Conservation (phyloP, 2,888 invertebrate species). For the Arctia plantaginis region DNA sequence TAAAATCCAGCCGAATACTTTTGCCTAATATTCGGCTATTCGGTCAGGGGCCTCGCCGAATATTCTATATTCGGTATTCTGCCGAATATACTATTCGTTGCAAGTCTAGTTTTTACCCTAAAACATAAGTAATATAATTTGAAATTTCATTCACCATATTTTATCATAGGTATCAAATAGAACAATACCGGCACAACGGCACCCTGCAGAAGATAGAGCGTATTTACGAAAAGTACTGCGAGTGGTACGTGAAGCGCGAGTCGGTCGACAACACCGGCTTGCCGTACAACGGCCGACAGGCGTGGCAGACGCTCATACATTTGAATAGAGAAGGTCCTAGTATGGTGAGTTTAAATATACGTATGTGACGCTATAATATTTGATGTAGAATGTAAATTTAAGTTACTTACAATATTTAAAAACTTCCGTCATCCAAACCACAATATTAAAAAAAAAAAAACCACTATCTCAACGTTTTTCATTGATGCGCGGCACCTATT, state of each 20-base stretch:
- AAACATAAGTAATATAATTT: background rate
- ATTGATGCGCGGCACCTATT: too few relatives aligned
- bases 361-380: background rate
- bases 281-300: constrained; percentile 88
- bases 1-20: too few relatives aligned
- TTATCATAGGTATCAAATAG: constrained; percentile 86
- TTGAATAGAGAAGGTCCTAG: constrained; percentile 85
- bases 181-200: constrained; percentile 89
- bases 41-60: too few relatives aligned
- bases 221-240: constrained; percentile 88
- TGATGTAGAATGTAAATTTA: too few relatives aligned
- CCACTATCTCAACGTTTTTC: too few relatives aligned
- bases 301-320: constrained; percentile 90
- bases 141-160: background rate
- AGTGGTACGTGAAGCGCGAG: constrained; percentile 86
- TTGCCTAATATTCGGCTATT: too few relatives aligned
- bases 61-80: too few relatives aligned
- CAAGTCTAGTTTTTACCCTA: too few relatives aligned
- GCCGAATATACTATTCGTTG: too few relatives aligned
- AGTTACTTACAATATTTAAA: too few relatives aligned
- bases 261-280: constrained; percentile 61
- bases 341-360: constrained; percentile 52
- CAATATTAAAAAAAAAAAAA: too few relatives aligned
- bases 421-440: too few relatives aligned
- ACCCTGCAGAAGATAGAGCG: constrained; percentile 87